A percentile compares a stretch with the other conserved stretches of the same genome.
phyloP scores from a whole-genome alignment of 2,113 vertebrate species.

The Ascaphus truei region DNA sequence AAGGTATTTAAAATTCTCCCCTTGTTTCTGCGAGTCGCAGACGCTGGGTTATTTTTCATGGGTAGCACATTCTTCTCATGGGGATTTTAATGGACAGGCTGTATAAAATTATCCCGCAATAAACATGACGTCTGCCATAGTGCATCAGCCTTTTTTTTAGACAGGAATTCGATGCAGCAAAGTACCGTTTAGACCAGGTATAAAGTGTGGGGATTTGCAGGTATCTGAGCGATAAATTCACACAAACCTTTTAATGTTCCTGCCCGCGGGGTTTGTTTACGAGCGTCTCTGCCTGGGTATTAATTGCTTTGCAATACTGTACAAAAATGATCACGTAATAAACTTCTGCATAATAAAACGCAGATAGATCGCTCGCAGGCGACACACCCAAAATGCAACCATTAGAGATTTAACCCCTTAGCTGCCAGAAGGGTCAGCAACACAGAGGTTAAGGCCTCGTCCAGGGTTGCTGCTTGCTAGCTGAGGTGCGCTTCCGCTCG shows the following conservation, averaged over 20 bases:
- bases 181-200: slow-evolving; percentile 48
- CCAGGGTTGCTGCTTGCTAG: no score
- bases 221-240: slow-evolving; percentile 40
- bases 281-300: not conserved
- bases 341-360: no score
- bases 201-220: slow-evolving; percentile 42
- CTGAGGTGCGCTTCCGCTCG: no score
- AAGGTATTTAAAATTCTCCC: slow-evolving; percentile 60
- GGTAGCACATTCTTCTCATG: slow-evolving; percentile 55
- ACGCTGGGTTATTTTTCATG: slow-evolving; percentile 60
- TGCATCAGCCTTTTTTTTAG: slow-evolving; percentile 56
- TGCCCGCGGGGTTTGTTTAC: not conserved
- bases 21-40: slow-evolving; percentile 53
- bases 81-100: slow-evolving; percentile 57
- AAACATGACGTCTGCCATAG: slow-evolving; percentile 49
- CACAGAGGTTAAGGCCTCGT: no score
- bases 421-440: no score
- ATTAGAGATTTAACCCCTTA: no score
- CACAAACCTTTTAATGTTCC: not conserved
- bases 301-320: not conserved
- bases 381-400: no score
- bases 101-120: slow-evolving; percentile 60
- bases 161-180: slow-evolving; percentile 53
- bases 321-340: not conserved
- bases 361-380: no score